Evolutionary conservation across 2,888 invertebrate species (phyloP).

Genomic region (Troglohyphantes excavatus): DNA sequence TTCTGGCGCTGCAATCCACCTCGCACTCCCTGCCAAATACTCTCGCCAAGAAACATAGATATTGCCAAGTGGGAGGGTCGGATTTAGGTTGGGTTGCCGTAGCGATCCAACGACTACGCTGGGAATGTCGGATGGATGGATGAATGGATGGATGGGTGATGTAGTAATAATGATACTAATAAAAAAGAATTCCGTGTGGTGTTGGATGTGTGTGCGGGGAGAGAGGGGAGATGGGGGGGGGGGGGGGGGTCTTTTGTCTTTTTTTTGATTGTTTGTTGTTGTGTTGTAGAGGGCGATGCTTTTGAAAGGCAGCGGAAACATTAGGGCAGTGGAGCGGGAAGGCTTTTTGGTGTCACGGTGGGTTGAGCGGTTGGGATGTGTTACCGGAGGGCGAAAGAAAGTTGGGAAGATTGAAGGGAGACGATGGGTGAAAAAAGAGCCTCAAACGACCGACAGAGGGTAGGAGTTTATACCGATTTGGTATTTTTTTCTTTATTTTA

Average conservation of each 20-base stretch:
- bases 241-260: constrained; percentile 30
- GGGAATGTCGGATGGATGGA: constrained; percentile 27
- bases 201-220: constrained; percentile 16
- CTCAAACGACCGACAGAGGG: not conserved
- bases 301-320: constrained; percentile 70
- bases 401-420: not conserved
- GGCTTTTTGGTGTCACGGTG: constrained; percentile 39
- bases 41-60: not conserved
- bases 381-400: not conserved
- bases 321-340: constrained; percentile 72
- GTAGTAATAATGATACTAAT: constrained; percentile 15
- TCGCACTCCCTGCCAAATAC: not conserved
- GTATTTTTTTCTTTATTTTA: not conserved
- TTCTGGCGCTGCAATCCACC: not conserved
- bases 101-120: constrained; percentile 20
- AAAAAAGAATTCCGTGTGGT: constrained; percentile 21
- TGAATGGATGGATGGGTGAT: not conserved
- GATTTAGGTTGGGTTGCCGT: not conserved
- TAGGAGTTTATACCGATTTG: no score
- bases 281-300: constrained; percentile 32
- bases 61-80: no score
- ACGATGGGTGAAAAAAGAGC: no score
- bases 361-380: constrained; percentile 40
- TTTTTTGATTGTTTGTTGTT: constrained; percentile 34
- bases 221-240: no score